Percentiles rank a stretch among this genome's conserved stretches.
phyloP scores from a whole-genome alignment of 2,888 invertebrate species.

The Erynnis tages region DNA sequence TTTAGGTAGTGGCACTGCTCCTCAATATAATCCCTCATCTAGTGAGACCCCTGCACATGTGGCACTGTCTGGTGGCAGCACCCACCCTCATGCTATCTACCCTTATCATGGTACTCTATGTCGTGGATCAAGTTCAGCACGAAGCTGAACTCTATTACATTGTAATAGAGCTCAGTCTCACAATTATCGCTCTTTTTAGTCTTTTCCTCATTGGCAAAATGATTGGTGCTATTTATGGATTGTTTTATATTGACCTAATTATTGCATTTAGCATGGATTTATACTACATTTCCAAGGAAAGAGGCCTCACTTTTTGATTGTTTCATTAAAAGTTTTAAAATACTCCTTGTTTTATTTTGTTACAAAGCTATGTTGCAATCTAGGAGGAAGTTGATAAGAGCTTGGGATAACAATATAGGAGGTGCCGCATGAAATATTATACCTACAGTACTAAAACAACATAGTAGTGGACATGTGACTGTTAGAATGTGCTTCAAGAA shows the following conservation, averaged over 20 bases:
- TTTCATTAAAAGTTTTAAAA: slow-evolving; percentile 20
- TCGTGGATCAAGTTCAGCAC: slow-evolving; percentile 69
- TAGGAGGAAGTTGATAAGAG: slow-evolving; percentile 14
- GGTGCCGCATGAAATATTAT: too few relatives aligned
- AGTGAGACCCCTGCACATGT: slow-evolving; percentile 59
- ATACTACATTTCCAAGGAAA: slow-evolving; percentile 59
- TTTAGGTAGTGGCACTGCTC: slow-evolving; percentile 74
- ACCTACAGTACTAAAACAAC: too few relatives aligned
- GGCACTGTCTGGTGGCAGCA: slow-evolving; percentile 61
- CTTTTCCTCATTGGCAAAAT: slow-evolving; percentile 49
- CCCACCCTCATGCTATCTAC: slow-evolving; percentile 69
- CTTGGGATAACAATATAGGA: too few relatives aligned
- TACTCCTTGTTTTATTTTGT: slow-evolving; percentile 10
- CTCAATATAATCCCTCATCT: slow-evolving; percentile 69
- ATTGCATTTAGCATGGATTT: slow-evolving; percentile 62
- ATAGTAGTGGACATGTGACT: too few relatives aligned
- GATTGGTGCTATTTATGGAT: slow-evolving; percentile 60
- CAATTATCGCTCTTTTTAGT: slow-evolving; percentile 46
- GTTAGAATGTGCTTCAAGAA: background rate
- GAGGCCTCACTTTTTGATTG: slow-evolving; percentile 55
- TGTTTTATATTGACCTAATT: slow-evolving; percentile 67
- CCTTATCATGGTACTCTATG: slow-evolving; percentile 63
- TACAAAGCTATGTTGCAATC: background rate
- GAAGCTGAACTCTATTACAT: slow-evolving; percentile 67
- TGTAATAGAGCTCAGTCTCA: slow-evolving; percentile 48